These are phyloP conservation scores for Athalia circularis DNA, from an alignment of 2,888 invertebrate species.

Conservation along the genomic window DNA sequence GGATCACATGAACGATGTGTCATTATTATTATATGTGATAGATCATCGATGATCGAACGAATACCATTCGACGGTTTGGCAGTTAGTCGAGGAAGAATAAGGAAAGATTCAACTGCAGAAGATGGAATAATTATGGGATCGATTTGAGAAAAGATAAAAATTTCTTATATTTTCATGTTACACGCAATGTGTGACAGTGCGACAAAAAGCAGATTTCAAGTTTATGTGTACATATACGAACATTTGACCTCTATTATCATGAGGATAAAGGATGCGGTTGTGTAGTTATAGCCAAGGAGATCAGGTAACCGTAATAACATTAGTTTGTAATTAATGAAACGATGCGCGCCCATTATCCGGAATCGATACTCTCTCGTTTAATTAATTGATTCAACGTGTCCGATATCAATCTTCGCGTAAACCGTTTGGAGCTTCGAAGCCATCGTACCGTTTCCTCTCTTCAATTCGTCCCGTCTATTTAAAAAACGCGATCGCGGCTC, in stretches of 20 bases:
- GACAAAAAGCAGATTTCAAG: too few species aligned
- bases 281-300: constrained; percentile 4
- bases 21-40: too few species aligned
- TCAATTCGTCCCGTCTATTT: background rate
- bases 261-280: constrained; percentile 24
- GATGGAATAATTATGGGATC: too few species aligned
- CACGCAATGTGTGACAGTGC: too few species aligned
- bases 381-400: constrained; percentile 32
- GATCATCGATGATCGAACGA: too few species aligned
- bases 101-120: too few species aligned
- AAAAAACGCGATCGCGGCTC: background rate
- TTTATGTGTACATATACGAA: background rate
- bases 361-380: constrained; percentile 33
- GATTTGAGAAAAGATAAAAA: too few species aligned
- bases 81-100: too few species aligned
- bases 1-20: too few species aligned
- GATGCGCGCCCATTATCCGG: constrained; percentile 11
- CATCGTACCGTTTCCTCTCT: background rate
- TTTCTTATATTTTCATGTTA: too few species aligned
- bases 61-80: too few species aligned
- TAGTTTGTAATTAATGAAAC: constrained; percentile 39
- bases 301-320: constrained; percentile 24
- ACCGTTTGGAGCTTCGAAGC: background rate
- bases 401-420: constrained; percentile 8
- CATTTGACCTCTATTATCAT: background rate